Conservation (phyloP, 35 echinoderm and acorn worm species). For the Anneissia japonica region DNA sequence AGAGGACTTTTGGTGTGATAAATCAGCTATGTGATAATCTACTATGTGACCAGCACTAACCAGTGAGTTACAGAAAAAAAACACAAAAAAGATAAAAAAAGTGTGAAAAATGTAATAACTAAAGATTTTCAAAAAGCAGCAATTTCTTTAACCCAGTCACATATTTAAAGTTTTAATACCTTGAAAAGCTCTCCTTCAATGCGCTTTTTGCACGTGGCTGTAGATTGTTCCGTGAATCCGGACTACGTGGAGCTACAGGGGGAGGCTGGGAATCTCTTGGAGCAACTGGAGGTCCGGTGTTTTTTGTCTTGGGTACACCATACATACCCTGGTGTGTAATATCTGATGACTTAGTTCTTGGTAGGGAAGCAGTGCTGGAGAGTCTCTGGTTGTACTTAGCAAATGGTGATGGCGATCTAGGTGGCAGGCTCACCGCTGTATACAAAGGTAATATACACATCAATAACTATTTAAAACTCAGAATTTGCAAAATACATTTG, state of each 20-base stretch:
- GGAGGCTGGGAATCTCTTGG: slow-evolving; percentile 24
- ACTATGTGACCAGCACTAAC: too few species aligned
- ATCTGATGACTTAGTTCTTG: background rate
- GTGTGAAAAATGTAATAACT: too few species aligned
- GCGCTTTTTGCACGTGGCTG: background rate
- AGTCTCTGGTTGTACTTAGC: background rate
- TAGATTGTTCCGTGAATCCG: background rate
- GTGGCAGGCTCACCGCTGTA: background rate
- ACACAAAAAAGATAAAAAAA: too few species aligned
- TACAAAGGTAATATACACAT: too few species aligned
- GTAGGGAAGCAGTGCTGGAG: background rate
- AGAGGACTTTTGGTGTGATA: too few species aligned
- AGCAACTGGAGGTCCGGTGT: background rate
- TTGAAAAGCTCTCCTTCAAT: background rate
- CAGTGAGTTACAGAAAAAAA: too few species aligned
- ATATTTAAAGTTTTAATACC: background rate
- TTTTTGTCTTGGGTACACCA: background rate
- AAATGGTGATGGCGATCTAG: background rate
- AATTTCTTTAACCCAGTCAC: too few species aligned
- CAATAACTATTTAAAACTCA: too few species aligned
- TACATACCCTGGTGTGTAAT: background rate
- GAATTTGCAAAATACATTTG: too few species aligned
- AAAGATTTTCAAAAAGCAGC: too few species aligned
- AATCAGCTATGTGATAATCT: too few species aligned
- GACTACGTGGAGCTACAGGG: slow-evolving; percentile 50